Conservation (phyloP, 1,140 invertebrate species). For the Trachymyrmex septentrionalis region DNA sequence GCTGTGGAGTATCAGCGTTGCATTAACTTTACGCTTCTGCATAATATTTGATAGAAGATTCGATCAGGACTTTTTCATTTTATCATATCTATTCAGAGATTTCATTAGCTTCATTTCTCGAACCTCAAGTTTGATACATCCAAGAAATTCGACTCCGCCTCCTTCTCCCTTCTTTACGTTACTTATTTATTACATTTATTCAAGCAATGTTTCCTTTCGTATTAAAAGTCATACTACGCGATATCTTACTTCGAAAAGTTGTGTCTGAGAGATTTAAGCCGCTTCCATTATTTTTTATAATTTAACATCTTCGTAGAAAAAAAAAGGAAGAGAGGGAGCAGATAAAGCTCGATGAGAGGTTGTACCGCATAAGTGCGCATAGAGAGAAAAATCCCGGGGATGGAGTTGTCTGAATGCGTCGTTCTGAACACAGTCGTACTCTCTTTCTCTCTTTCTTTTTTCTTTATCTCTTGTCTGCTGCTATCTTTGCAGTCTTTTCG, state of each 20-base stretch:
- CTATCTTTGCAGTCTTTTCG: slow-evolving; percentile 10
- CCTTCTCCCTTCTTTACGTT: neutral
- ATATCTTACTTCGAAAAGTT: neutral
- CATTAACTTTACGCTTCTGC: neutral
- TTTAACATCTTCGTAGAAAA: slow-evolving; percentile 16
- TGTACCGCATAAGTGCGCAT: slow-evolving; percentile 44
- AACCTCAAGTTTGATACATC: neutral
- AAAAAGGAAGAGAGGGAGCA: neutral
- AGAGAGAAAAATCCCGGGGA: slow-evolving; percentile 45
- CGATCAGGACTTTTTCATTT: neutral
- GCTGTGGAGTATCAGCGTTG: neutral
- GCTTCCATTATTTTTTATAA: slow-evolving; percentile 41
- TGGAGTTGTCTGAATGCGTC: slow-evolving; percentile 55
- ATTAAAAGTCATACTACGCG: neutral
- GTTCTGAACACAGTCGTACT: slow-evolving; percentile 13
- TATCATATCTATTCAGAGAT: neutral
- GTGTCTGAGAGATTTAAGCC: neutral
- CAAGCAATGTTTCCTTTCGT: neutral
- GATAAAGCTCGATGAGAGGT: slow-evolving; percentile 43
- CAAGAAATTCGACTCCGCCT: neutral
- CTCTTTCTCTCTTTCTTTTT: slow-evolving; percentile 17
- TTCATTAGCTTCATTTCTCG: neutral
- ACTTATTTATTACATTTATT: slow-evolving; percentile 1
- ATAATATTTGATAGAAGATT: neutral
- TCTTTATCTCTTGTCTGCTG: slow-evolving; percentile 7